These are phyloP conservation scores for Catocala fraxini DNA, from an alignment of 2,888 invertebrate species.

Conservation along the genomic window DNA sequence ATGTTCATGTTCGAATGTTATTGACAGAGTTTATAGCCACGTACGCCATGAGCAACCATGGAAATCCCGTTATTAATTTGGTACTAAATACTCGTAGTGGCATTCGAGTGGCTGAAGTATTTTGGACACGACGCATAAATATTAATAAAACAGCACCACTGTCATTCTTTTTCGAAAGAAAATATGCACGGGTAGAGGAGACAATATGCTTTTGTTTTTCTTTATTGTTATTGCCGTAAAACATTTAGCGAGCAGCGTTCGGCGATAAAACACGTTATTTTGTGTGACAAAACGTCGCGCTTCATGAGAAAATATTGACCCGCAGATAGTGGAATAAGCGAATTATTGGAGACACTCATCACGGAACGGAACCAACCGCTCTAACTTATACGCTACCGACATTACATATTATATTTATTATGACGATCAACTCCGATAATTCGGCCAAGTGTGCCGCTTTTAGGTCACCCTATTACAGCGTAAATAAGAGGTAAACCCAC, in stretches of 20 bases:
- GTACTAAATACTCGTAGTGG: slow-evolving; percentile 64
- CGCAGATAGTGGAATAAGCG: slow-evolving; percentile 85
- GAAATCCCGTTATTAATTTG: slow-evolving; percentile 67
- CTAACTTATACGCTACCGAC: slow-evolving; percentile 39
- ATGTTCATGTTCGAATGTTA: slow-evolving; percentile 26
- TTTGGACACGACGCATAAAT: slow-evolving; percentile 78
- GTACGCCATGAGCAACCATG: slow-evolving; percentile 48
- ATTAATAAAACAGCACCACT: slow-evolving; percentile 81
- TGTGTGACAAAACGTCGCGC: slow-evolving; percentile 86
- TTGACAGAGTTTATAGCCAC: slow-evolving; percentile 52
- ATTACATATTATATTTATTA: slow-evolving; percentile 54
- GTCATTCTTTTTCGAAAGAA: slow-evolving; percentile 79
- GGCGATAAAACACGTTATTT: slow-evolving; percentile 85
- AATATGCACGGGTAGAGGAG: slow-evolving; percentile 73
- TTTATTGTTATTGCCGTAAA: slow-evolving; percentile 86
- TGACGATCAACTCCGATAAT: slow-evolving; percentile 38
- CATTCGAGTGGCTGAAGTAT: slow-evolving; percentile 69
- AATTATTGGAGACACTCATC: slow-evolving; percentile 76
- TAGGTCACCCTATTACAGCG: slow-evolving; percentile 29
- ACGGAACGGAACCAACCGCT: slow-evolving; percentile 65
- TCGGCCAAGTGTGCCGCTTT: slow-evolving; percentile 34
- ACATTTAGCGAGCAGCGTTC: slow-evolving; percentile 81
- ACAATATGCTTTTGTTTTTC: slow-evolving; percentile 86
- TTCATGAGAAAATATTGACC: slow-evolving; percentile 87
- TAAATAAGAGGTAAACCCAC: slow-evolving; percentile 28